phyloP scores from a whole-genome alignment of 1,140 invertebrate species.

The Temnothorax nylanderi region DNA sequence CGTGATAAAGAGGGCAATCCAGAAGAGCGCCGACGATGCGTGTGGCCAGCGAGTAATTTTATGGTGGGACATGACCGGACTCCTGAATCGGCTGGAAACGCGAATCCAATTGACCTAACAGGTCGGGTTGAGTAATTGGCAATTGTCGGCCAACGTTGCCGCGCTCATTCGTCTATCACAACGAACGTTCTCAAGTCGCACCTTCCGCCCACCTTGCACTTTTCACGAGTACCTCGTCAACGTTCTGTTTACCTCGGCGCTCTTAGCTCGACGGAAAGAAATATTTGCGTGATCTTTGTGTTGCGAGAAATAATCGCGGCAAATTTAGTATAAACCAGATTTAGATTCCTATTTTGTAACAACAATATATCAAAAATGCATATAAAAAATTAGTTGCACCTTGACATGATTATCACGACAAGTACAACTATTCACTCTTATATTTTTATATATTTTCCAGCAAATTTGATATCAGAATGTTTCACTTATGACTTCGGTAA shows the following conservation, averaged over 20 bases:
- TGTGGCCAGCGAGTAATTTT: constrained; percentile 79
- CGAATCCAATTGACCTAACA: constrained; percentile 83
- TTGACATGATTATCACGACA: not conserved
- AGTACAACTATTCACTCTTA: not conserved
- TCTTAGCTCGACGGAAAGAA: not conserved
- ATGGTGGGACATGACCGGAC: constrained; percentile 81
- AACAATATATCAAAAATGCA: not conserved
- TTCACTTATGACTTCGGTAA: not conserved
- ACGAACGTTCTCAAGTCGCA: constrained; percentile 52
- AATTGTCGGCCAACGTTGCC: constrained; percentile 83
- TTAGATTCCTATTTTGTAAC: not conserved
- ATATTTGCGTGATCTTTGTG: not conserved
- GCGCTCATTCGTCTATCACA: constrained; percentile 67
- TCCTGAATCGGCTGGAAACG: constrained; percentile 80
- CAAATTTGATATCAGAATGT: not conserved
- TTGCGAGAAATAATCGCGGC: not conserved
- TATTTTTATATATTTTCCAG: not conserved
- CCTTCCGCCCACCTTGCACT: constrained; percentile 46
- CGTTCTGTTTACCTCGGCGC: not conserved
- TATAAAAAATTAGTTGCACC: not conserved
- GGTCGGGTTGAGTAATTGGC: constrained; percentile 82
- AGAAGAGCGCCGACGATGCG: constrained; percentile 59
- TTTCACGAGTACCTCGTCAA: constrained; percentile 12
- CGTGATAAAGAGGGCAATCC: not conserved
- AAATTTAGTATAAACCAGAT: not conserved